Percentiles rank a stretch among this genome's conserved stretches.
Evolutionary conservation across 2,888 invertebrate genomes (phyloP).

Genomic region (Liopterus haemorrhoidalis): DNA sequence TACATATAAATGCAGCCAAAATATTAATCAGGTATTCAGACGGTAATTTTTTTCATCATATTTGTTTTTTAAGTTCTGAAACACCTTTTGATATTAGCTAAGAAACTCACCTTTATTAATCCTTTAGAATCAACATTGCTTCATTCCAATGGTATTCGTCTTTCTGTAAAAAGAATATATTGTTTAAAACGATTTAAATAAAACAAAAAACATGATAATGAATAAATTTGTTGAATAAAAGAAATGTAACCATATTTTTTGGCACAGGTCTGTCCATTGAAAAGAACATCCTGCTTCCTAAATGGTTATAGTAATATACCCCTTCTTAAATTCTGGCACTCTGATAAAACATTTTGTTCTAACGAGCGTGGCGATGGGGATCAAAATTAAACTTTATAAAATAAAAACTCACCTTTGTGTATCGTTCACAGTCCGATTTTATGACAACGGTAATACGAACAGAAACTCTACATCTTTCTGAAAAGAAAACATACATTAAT

Average conservation of each 20-base stretch:
- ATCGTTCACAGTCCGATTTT: slow-evolving; percentile 8
- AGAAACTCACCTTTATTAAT: too few relatives aligned
- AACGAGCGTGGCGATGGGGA: slow-evolving; percentile 19
- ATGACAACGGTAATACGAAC: neutral
- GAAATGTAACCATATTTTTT: slow-evolving; percentile 18
- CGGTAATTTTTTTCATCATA: slow-evolving; percentile 18
- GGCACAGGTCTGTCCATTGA: slow-evolving; percentile 18
- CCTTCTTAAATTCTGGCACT: slow-evolving; percentile 11
- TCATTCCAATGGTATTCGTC: too few relatives aligned
- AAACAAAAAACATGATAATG: neutral
- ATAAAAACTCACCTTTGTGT: slow-evolving; percentile 11
- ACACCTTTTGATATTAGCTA: too few relatives aligned
- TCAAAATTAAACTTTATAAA: slow-evolving; percentile 1
- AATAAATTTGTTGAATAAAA: slow-evolving; percentile 1
- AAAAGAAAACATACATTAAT: slow-evolving; percentile 10
- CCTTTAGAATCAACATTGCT: too few relatives aligned
- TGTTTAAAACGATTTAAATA: too few relatives aligned
- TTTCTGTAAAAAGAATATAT: too few relatives aligned
- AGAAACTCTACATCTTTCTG: slow-evolving; percentile 4
- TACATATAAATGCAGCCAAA: slow-evolving; percentile 35
- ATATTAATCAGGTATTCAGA: too few relatives aligned
- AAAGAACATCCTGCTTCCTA: slow-evolving; percentile 20
- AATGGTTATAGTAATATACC: slow-evolving; percentile 19
- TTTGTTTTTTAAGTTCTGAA: neutral
- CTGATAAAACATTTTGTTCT: slow-evolving; percentile 10